Evolutionary conservation across 2,113 vertebrate species (phyloP).

Genomic region (Alosa alosa): DNA sequence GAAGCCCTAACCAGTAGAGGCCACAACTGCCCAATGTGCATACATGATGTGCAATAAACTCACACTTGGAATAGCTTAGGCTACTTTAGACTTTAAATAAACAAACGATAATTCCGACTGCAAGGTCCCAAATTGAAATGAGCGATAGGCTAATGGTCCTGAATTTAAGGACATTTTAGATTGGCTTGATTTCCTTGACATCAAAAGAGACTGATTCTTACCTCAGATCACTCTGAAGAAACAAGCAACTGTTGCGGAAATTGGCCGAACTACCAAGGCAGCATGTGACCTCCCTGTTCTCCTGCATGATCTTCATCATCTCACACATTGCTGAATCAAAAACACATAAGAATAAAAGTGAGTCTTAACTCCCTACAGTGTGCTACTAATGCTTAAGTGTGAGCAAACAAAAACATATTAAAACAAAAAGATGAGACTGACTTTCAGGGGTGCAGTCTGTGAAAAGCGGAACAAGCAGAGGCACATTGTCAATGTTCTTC

Average conservation of each 20-base stretch:
- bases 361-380: not conserved
- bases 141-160: no score
- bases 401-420: not conserved
- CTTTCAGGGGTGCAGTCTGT: constrained; percentile 97
- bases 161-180: no score
- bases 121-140: no score
- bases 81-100: no score
- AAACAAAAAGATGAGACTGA: constrained; percentile 63
- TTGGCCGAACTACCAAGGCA: constrained; percentile 96
- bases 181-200: not conserved
- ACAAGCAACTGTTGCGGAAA: constrained; percentile 90
- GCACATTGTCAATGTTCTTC: constrained; percentile 98
- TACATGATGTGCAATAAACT: no score
- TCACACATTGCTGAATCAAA: constrained; percentile 89
- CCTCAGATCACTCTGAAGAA: constrained; percentile 95
- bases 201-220: constrained; percentile 48
- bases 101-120: no score
- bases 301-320: constrained; percentile 99
- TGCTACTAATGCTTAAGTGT: not conserved
- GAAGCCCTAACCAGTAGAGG: no score
- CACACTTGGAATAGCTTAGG: no score
- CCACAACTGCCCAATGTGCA: no score
- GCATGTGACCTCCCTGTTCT: constrained; percentile 94
- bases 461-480: constrained; percentile 95
- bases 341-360: constrained; percentile 10